These are phyloP conservation scores for Taphrorychus bicolor DNA, from an alignment of 2,888 invertebrate species.

Conservation along the genomic window DNA sequence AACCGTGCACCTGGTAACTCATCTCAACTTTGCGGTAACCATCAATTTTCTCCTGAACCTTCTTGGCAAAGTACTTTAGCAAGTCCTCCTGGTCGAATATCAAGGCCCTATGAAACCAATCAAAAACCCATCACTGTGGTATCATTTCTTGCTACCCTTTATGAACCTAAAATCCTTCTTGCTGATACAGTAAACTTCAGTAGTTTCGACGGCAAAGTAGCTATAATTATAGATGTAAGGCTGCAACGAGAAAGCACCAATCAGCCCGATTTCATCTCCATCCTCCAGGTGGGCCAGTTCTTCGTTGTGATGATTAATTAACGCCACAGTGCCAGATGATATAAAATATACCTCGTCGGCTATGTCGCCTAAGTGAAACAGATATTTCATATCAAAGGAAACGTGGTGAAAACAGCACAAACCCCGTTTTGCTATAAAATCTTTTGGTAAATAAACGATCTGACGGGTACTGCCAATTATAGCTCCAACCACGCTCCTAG, in stretches of 20 bases:
- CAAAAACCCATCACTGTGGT: too few relatives aligned
- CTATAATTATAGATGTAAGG: slow-evolving; percentile 38
- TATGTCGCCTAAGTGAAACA: background rate
- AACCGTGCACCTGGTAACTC: slow-evolving; percentile 13
- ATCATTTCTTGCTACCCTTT: background rate
- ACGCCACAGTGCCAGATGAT: slow-evolving; percentile 61
- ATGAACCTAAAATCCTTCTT: slow-evolving; percentile 45
- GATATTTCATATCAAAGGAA: background rate
- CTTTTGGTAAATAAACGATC: slow-evolving; percentile 59
- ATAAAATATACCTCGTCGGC: slow-evolving; percentile 63
- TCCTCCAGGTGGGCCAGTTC: slow-evolving; percentile 65
- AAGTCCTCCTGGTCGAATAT: slow-evolving; percentile 54
- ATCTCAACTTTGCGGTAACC: slow-evolving; percentile 15
- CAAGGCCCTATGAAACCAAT: too few relatives aligned
- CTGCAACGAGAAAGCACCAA: slow-evolving; percentile 20
- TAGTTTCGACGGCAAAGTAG: slow-evolving; percentile 52
- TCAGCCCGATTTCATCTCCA: slow-evolving; percentile 62
- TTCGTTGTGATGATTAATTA: slow-evolving; percentile 57
- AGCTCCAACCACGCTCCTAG: slow-evolving; percentile 54
- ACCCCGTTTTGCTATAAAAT: slow-evolving; percentile 29
- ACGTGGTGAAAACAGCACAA: too few relatives aligned
- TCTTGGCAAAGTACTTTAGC: slow-evolving; percentile 55
- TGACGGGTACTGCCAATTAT: slow-evolving; percentile 57
- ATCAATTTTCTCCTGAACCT: slow-evolving; percentile 54
- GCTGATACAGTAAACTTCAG: slow-evolving; percentile 52